A percentile compares a stretch with the other conserved stretches of the same genome.
These are phyloP conservation scores for Callocephalon fimbriatum DNA, from an alignment of 2,113 vertebrate species.

Conservation along the genomic window DNA sequence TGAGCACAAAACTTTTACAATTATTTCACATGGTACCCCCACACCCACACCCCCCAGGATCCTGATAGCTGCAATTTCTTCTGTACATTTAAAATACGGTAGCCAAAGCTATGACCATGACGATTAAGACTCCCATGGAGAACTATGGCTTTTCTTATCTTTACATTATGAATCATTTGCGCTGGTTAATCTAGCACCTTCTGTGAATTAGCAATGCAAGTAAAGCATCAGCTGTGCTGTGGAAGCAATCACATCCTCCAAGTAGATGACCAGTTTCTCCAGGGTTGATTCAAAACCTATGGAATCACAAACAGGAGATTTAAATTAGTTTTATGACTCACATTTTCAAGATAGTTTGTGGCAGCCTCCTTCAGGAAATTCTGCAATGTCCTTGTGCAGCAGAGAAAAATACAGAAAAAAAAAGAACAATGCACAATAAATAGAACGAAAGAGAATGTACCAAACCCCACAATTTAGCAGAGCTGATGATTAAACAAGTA, in stretches of 20 bases:
- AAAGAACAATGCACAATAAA: neutral
- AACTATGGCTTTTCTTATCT: neutral
- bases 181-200: neutral
- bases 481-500: neutral
- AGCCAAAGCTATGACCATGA: neutral
- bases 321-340: neutral
- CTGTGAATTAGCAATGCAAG: neutral
- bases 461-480: neutral
- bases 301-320: neutral
- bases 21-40: neutral
- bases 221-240: neutral
- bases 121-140: neutral
- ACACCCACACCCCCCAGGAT: neutral
- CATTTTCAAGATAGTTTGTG: neutral
- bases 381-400: accelerated
- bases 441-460: neutral
- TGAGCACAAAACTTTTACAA: neutral
- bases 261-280: neutral
- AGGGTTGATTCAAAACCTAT: neutral
- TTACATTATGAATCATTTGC: neutral
- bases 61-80: neutral
- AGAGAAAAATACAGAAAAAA: neutral
- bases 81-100: neutral
- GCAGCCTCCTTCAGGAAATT: neutral
- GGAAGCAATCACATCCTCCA: neutral